These are phyloP conservation scores for Apodemia duryi DNA, from an alignment of 2,888 invertebrate genomes.

Conservation along the genomic window DNA sequence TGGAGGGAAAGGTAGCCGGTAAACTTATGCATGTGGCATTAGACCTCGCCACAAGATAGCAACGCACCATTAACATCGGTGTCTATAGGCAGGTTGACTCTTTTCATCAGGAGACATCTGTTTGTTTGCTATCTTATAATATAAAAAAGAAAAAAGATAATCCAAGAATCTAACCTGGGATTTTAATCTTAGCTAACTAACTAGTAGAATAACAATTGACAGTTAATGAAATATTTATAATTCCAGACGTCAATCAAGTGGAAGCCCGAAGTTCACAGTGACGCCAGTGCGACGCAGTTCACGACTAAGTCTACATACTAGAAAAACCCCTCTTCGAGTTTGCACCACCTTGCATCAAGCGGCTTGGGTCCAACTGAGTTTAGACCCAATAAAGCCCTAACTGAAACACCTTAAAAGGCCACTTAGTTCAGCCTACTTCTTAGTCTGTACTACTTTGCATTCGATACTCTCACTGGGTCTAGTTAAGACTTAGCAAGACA, in stretches of 20 bases:
- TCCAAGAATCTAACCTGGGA: too few species aligned
- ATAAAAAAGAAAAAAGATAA: too few species aligned
- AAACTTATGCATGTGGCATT: too few species aligned
- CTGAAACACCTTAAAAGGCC: conserved; percentile 37
- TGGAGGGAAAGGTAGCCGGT: too few species aligned
- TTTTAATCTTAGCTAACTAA: too few species aligned
- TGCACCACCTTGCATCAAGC: conserved; percentile 42
- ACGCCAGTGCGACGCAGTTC: conserved; percentile 74
- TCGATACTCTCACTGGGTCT: background rate
- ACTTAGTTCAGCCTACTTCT: background rate
- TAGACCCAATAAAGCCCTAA: conserved; percentile 42
- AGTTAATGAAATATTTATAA: background rate
- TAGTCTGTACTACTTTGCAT: background rate
- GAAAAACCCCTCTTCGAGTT: conserved; percentile 38
- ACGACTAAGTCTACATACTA: conserved; percentile 41
- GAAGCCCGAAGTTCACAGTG: conserved; percentile 48
- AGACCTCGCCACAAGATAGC: too few species aligned
- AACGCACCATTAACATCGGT: too few species aligned
- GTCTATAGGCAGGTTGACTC: too few species aligned
- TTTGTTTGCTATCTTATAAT: too few species aligned
- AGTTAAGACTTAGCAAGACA: background rate
- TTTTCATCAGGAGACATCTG: too few species aligned
- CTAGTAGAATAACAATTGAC: too few species aligned
- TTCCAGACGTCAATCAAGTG: conserved; percentile 39
- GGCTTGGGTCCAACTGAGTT: conserved; percentile 38